phyloP scores from a whole-genome alignment of 2,888 invertebrate species.

The Dysmachus trigonus region DNA sequence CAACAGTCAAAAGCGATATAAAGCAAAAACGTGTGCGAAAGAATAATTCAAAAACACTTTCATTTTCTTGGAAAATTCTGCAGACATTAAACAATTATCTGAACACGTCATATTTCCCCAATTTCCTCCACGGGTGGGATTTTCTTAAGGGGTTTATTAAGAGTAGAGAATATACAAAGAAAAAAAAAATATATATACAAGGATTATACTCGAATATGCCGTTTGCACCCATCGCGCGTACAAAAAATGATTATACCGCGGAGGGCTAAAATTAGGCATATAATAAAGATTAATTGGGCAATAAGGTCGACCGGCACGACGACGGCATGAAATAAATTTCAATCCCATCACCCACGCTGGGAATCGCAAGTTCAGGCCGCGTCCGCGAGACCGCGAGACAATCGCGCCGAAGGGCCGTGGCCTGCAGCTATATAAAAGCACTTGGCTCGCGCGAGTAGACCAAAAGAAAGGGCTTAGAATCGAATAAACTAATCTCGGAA shows the following conservation, averaged over 20 bases:
- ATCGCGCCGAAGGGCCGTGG: not conserved
- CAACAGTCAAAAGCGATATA: not conserved
- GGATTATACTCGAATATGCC: not conserved
- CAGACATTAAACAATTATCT: not conserved
- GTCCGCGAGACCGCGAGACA: too few species aligned
- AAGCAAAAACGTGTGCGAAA: not conserved
- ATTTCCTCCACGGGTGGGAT: not conserved
- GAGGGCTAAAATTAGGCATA: not conserved
- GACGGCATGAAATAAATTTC: not conserved
- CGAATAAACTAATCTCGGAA: slow-evolving; percentile 1
- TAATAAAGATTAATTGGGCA: not conserved
- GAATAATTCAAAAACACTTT: not conserved
- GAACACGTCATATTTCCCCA: not conserved
- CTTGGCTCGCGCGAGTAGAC: not conserved
- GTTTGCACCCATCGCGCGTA: not conserved
- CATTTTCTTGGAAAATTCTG: not conserved
- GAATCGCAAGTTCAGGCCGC: not conserved
- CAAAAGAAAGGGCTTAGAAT: not conserved
- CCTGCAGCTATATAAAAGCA: not conserved
- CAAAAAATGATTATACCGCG: not conserved
- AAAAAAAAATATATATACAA: not conserved
- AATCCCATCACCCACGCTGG: slow-evolving; percentile 4
- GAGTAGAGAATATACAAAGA: not conserved
- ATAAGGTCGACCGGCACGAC: not conserved
- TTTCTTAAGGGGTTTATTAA: not conserved